Conservation (phyloP, 2,888 invertebrate genomes). For the Chouioia cunea region DNA sequence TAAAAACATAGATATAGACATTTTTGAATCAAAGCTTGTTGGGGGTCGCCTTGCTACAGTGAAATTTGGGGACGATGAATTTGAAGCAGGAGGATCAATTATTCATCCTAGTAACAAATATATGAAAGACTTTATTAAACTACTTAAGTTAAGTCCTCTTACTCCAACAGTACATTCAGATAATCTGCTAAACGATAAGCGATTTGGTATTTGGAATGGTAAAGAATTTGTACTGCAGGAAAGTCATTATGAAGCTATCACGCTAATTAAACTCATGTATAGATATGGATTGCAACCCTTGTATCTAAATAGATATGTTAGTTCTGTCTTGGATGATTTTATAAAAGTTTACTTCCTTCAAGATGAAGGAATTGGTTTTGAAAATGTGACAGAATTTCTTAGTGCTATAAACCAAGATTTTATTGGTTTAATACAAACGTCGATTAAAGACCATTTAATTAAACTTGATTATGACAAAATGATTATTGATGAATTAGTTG, state of each 20-base stretch:
- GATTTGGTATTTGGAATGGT: constrained; percentile 71
- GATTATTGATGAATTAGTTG: constrained; percentile 72
- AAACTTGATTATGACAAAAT: constrained; percentile 67
- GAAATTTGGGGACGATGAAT: constrained; percentile 67
- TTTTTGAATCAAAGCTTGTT: constrained; percentile 71
- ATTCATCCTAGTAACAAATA: constrained; percentile 74
- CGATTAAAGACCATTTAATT: constrained; percentile 65
- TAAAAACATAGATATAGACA: constrained; percentile 68
- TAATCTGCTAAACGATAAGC: constrained; percentile 33
- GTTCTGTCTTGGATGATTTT: constrained; percentile 57
- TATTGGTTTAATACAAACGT: constrained; percentile 66
- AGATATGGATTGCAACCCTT: constrained; percentile 72
- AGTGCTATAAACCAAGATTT: constrained; percentile 70
- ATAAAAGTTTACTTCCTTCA: constrained; percentile 73
- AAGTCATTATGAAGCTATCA: constrained; percentile 68
- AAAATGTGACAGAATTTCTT: constrained; percentile 70
- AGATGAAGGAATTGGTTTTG: constrained; percentile 69
- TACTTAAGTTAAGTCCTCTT: constrained; percentile 63
- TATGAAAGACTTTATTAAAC: constrained; percentile 71
- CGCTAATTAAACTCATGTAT: constrained; percentile 70
- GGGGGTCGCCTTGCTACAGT: constrained; percentile 73
- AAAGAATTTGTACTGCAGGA: constrained; percentile 71
- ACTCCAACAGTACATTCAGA: constrained; percentile 27
- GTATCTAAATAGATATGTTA: constrained; percentile 62
- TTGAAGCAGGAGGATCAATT: constrained; percentile 74